A percentile compares a stretch with the other conserved stretches of the same genome.
Evolutionary conservation across 2,888 invertebrate species (phyloP).

Genomic region (Caenorhabditis parvicauda): DNA sequence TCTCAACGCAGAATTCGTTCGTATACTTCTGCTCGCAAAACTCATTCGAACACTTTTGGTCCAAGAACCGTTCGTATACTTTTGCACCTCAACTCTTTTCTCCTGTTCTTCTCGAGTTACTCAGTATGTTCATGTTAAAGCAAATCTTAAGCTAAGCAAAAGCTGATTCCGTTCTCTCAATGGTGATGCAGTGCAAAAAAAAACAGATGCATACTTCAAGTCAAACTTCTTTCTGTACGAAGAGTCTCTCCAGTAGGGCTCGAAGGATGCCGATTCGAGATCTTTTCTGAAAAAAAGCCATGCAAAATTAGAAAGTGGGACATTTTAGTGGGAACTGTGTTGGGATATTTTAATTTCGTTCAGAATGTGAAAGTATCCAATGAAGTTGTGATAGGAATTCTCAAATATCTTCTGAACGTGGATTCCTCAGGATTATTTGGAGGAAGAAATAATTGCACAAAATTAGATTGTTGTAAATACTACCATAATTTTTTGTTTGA

Average conservation of each 20-base stretch:
- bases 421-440: too few relatives aligned
- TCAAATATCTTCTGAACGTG: too few relatives aligned
- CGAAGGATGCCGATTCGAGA: constrained; percentile 29
- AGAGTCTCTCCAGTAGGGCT: constrained; percentile 60
- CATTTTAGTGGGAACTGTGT: constrained; percentile 8
- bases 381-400: constrained; percentile 6
- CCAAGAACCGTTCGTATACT: too few relatives aligned
- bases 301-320: not conserved
- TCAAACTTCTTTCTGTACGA: constrained; percentile 52
- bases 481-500: too few relatives aligned
- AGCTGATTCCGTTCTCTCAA: too few relatives aligned
- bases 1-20: too few relatives aligned
- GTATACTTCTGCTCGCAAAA: too few relatives aligned
- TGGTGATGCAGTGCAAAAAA: not conserved
- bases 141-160: not conserved
- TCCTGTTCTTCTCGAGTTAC: too few relatives aligned
- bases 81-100: not conserved
- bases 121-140: too few relatives aligned
- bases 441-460: too few relatives aligned
- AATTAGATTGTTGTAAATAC: too few relatives aligned
- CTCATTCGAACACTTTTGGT: too few relatives aligned
- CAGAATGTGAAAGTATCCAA: not conserved
- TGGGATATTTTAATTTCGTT: constrained; percentile 1
- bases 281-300: constrained; percentile 4
- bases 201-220: constrained; percentile 16